Base-by-base conservation (phyloP, 2,797 vertebrate species). In the Esox masquinongy region DNA sequence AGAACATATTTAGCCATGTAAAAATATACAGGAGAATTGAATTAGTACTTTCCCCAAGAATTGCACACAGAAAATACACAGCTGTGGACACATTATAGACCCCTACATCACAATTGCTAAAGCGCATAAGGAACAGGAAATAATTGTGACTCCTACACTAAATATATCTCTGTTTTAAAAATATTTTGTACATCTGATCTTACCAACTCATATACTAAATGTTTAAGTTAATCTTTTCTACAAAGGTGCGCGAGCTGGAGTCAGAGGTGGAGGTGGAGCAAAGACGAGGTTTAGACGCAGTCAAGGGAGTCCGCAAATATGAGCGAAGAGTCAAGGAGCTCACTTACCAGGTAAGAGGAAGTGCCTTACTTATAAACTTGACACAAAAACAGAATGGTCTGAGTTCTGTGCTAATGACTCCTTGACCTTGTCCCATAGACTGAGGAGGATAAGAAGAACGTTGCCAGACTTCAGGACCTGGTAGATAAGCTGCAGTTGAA, bases 401-500 rank as follows among this genome's bases (percentile, higher is more conserved):
- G 56, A 24, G 56, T 61, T 26, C 0, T 12, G 22, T 0, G 0
- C 0, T 24, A 61, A 24, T 61, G 56, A 61, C 24, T 61, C 56
- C 4, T 11, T 61, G 56, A 61, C 17, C 17, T 24, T 61, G 4
- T 61, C 43, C 43, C 43, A 26, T 6, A 80, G 74, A 73, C 79
- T 56, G 94, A 95, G 73, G 94, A 95, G 89, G 94, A 95, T 71
- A 80, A 91, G 70, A 95, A 94, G 89, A 95, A 95, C 75, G 73
- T 94, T 26, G 85, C 91, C 36, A 91, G 94, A 63, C 93, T 94
- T 70, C 94, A 94, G 26, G 94, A 94, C 69, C 82, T 95, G 49
- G 94, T 95, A 34, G 93, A 95, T 82, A 95, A 95, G 72, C 83
- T 95, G 70, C 94, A 95, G 43, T 59, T 94, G 59, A 95, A 94